Evolutionary conservation across 2,888 invertebrate genomes (phyloP).

Genomic region (Sesamia inferens): DNA sequence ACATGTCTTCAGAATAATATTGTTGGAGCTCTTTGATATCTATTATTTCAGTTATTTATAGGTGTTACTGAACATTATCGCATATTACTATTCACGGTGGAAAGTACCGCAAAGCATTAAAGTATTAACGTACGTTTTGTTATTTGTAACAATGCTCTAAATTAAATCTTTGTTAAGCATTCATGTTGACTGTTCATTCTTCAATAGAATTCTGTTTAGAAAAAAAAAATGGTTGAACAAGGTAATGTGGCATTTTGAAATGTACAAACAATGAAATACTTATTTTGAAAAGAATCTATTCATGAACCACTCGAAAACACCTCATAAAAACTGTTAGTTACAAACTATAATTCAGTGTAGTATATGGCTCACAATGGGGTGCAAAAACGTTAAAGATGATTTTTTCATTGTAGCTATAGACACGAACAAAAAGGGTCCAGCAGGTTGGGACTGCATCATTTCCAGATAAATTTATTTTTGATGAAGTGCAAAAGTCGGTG

Average conservation of each 20-base stretch:
- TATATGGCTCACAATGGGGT: constrained; percentile 76
- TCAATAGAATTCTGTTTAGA: constrained; percentile 42
- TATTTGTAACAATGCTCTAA: constrained; percentile 36
- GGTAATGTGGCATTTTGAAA: constrained; percentile 65
- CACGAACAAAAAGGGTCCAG: constrained; percentile 74
- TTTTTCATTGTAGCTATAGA: constrained; percentile 68
- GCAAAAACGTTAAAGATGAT: constrained; percentile 70
- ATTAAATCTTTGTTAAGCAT: constrained; percentile 46
- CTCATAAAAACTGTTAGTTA: constrained; percentile 73
- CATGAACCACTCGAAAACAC: constrained; percentile 78
- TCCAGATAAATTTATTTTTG: constrained; percentile 87
- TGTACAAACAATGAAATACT: constrained; percentile 69
- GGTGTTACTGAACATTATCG: constrained; percentile 1
- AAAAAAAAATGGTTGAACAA: constrained; percentile 61
- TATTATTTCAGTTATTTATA: constrained; percentile 5
- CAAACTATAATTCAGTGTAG: constrained; percentile 85
- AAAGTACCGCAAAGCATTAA: constrained; percentile 8
- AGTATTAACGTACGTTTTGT: constrained; percentile 13
- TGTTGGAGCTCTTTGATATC: not conserved
- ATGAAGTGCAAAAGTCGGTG: constrained; percentile 89
- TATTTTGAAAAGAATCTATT: constrained; percentile 74
- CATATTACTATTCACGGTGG: not conserved
- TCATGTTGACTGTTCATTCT: constrained; percentile 39
- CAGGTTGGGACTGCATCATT: constrained; percentile 84
- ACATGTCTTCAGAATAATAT: not conserved